phyloP scores from a whole-genome alignment of 2,113 vertebrate species.

The Dipodomys ordii region DNA sequence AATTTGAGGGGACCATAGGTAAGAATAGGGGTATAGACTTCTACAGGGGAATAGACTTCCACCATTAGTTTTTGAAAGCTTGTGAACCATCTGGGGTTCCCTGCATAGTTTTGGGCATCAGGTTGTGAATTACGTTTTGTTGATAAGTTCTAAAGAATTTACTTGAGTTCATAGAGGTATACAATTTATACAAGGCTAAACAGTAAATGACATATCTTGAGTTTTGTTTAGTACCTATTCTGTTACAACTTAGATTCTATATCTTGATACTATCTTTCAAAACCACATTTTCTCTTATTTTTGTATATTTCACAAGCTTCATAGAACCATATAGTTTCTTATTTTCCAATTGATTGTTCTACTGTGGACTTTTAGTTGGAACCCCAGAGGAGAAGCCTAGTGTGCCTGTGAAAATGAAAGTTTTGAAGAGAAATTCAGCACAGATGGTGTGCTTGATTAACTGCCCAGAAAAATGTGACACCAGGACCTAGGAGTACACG shows the following conservation, averaged over 20 bases:
- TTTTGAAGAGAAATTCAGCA: background rate
- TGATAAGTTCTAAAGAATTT: background rate
- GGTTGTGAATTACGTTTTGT: background rate
- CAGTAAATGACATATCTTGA: background rate
- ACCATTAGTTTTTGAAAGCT: slow-evolving; percentile 67
- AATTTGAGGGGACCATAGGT: slow-evolving; percentile 81
- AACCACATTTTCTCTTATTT: background rate
- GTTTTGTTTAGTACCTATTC: background rate
- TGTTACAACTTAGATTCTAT: background rate
- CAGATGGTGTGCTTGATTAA: background rate
- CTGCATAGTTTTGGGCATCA: background rate
- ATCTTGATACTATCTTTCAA: background rate
- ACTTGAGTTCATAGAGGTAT: background rate
- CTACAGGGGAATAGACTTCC: slow-evolving; percentile 63
- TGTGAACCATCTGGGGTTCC: slow-evolving; percentile 54
- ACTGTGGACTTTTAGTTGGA: slow-evolving; percentile 24
- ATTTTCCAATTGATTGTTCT: background rate
- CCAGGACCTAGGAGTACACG: background rate
- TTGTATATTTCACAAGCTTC: slow-evolving; percentile 4
- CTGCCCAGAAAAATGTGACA: background rate
- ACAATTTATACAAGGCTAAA: background rate
- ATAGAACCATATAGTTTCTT: background rate
- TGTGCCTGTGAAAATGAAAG: background rate
- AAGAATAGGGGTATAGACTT: slow-evolving; percentile 66
- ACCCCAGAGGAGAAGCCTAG: background rate